phyloP scores from a whole-genome alignment of 2,888 invertebrate species.

The Eretmocerus hayati region DNA sequence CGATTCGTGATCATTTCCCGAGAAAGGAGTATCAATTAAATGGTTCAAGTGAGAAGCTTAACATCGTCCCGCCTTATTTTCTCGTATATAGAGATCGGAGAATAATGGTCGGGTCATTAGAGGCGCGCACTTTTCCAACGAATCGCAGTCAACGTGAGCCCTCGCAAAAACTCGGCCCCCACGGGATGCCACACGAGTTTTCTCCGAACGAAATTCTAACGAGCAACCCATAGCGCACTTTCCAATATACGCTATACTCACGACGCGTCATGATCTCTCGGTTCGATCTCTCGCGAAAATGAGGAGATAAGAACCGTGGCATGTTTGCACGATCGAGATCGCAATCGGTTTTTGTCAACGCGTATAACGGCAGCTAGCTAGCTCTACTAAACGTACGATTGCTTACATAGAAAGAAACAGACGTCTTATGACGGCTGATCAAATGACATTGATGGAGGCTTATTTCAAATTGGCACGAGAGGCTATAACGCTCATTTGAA shows the following conservation, averaged over 20 bases:
- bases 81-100: slow-evolving; percentile 3
- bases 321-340: too few species aligned
- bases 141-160: background rate
- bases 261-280: too few species aligned
- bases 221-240: background rate
- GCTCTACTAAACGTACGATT: too few species aligned
- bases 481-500: too few species aligned
- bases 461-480: too few species aligned
- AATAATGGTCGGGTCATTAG: slow-evolving; percentile 20
- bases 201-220: slow-evolving; percentile 30
- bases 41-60: background rate
- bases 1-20: slow-evolving; percentile 16
- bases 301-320: too few species aligned
- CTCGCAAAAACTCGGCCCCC: slow-evolving; percentile 15
- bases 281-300: too few species aligned
- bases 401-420: too few species aligned
- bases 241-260: slow-evolving; percentile 11
- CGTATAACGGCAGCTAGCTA: too few species aligned
- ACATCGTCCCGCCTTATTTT: slow-evolving; percentile 18
- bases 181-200: slow-evolving; percentile 22
- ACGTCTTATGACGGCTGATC: too few species aligned
- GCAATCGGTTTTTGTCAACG: too few species aligned
- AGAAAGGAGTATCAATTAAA: slow-evolving; percentile 15
- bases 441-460: too few species aligned
- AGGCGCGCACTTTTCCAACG: slow-evolving; percentile 12